Percentiles rank a stretch among this genome's conserved stretches.
phyloP scores from a whole-genome alignment of 1,140 invertebrate species.

The Drosophila elegans region DNA sequence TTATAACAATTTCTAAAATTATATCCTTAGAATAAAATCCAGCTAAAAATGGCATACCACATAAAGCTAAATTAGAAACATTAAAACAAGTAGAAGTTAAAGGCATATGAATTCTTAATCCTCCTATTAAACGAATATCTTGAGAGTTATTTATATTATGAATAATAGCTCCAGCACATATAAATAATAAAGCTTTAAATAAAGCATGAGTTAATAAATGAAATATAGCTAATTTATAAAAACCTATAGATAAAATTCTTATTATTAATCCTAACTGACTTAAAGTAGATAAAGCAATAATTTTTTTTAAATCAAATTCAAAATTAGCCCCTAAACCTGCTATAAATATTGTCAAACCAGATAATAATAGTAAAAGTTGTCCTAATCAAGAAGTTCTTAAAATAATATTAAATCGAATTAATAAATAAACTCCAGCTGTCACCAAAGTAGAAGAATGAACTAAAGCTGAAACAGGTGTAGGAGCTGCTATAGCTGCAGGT shows the following conservation, averaged over 20 bases:
- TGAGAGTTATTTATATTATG: conserved; percentile 87
- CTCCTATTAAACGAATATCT: conserved; percentile 87
- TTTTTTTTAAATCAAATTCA: conserved; percentile 89
- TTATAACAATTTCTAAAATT: too few relatives aligned
- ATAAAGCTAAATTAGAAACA: too few relatives aligned
- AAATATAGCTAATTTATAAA: conserved; percentile 86
- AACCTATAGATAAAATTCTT: conserved; percentile 86
- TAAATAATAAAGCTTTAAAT: conserved; percentile 89
- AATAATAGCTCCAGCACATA: conserved; percentile 86
- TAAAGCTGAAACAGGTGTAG: conserved; percentile 89
- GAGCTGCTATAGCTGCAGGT: conserved; percentile 90
- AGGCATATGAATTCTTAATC: conserved; percentile 82
- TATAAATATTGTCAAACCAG: conserved; percentile 87
- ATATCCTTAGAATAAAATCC: conserved; percentile 89
- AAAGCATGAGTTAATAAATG: conserved; percentile 88
- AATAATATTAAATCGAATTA: conserved; percentile 88
- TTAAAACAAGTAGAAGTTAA: conserved; percentile 85
- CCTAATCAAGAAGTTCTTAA: conserved; percentile 71
- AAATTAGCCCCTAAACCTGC: conserved; percentile 87
- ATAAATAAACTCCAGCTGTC: too few relatives aligned
- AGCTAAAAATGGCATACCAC: conserved; percentile 87
- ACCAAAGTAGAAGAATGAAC: too few relatives aligned
- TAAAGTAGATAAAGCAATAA: conserved; percentile 88
- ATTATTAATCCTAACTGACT: conserved; percentile 88
- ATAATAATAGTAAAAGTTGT: conserved; percentile 85